phyloP scores from a whole-genome alignment of 2,797 vertebrate species.

The Lepus oiostolus region DNA sequence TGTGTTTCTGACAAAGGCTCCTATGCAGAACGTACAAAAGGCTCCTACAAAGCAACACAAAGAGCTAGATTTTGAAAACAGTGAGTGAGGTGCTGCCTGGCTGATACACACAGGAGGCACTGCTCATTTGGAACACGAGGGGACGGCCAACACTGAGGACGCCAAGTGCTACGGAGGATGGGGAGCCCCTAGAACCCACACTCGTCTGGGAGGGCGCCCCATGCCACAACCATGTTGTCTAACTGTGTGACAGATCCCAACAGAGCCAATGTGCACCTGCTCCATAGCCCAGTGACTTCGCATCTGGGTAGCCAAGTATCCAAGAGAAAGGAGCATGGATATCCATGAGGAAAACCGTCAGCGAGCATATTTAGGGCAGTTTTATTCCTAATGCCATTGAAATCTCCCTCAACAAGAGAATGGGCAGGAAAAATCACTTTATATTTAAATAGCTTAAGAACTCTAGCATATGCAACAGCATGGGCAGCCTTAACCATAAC shows the following conservation, averaged over 20 bases:
- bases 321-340: neutral
- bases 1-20: neutral
- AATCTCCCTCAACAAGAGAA: slow-evolving; percentile 9
- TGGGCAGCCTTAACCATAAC: neutral
- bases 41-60: slow-evolving; percentile 4
- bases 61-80: neutral
- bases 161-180: neutral
- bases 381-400: slow-evolving; percentile 3
- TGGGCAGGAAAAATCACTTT: neutral
- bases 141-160: neutral
- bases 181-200: neutral
- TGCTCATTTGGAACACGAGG: no score
- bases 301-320: neutral
- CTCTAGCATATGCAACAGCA: neutral
- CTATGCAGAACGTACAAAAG: neutral
- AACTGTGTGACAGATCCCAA: neutral
- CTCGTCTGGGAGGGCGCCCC: neutral
- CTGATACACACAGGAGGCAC: no score
- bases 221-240: neutral
- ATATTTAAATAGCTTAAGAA: neutral
- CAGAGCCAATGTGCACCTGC: neutral
- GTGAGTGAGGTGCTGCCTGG: no score
- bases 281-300: neutral
- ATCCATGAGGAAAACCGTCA: neutral
- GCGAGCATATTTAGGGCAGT: neutral